A percentile compares a stretch with the other conserved stretches of the same genome.
These are phyloP conservation scores for Ptychodera flava DNA, from an alignment of 35 echinoderm and acorn worm species.

Conservation along the genomic window DNA sequence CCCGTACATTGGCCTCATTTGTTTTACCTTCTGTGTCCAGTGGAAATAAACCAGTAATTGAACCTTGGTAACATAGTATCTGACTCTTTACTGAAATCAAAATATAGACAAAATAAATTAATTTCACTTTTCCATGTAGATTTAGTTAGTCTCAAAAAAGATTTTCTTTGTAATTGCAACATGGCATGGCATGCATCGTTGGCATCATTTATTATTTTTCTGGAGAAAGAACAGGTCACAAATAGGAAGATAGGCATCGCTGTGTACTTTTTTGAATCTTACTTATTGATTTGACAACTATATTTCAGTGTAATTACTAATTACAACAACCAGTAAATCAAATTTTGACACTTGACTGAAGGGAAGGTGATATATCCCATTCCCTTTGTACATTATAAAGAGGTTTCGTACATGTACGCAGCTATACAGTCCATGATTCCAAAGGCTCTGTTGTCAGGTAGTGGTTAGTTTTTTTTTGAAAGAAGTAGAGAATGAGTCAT, in stretches of 20 bases:
- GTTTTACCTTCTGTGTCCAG: conserved; percentile 25
- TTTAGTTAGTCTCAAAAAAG: background rate
- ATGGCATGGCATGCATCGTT: background rate
- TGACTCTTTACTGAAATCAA: conserved; percentile 70
- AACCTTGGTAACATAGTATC: conserved; percentile 67
- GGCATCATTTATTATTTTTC: background rate
- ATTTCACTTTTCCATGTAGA: too few species aligned
- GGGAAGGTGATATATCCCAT: too few species aligned
- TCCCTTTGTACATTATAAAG: too few species aligned
- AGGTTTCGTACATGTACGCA: too few species aligned
- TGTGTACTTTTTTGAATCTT: too few species aligned
- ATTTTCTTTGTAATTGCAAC: background rate
- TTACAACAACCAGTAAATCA: too few species aligned
- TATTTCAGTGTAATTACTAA: background rate
- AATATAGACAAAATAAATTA: background rate
- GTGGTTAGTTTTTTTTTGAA: too few species aligned
- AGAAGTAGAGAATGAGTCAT: too few species aligned
- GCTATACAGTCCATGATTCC: too few species aligned
- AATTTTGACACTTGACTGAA: too few species aligned
- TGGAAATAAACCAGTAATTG: conserved; percentile 80
- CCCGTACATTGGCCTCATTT: conserved; percentile 51
- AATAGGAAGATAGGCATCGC: background rate
- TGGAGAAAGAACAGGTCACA: background rate
- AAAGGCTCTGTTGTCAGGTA: too few species aligned
- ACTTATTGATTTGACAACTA: background rate